Base-by-base conservation (phyloP, 2,888 invertebrate genomes). In the Carpatolechia fugitivella region DNA sequence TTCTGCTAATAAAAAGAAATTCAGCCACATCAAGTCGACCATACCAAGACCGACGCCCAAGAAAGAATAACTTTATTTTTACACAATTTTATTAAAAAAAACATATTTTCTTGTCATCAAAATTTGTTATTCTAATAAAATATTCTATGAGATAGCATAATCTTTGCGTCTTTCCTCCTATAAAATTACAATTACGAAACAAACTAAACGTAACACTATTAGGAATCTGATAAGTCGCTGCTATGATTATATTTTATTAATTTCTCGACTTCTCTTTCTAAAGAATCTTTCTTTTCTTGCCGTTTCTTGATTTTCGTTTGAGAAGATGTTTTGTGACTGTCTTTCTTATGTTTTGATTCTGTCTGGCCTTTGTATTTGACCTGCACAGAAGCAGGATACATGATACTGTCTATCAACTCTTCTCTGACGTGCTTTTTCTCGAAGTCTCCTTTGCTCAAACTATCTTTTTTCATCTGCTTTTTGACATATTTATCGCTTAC, bases 1-100 rank as follows among this genome's bases (percentile, higher is more conserved):
- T 31, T 68, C 76, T 1, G 70, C 79, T 1, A 83, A n/a, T n/a
- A n/a, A 68, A 57, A 87, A 81, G 59, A 89, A 85, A 61, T 88
- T 66, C 59, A 85, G 83, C 56, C 86, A 88, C 47, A 63, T 89
- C 8, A 89, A 89, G 60, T 89, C 90, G 2, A 88, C 90, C 16
- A 89, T 90, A 67, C 90, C 90, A 1, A 75, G 80, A 63, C 80
- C 64, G 6, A 59, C 66, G 1, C 7, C 68, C 3, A 10, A 59
- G 49, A 55, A 59, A 52, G 60, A 56, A 51, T 33, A 31, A 30
- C 16, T 5, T 36, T 20, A 46, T 36, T 35, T 56, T 38, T 10
- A 24, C 13, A 31, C 35, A 18, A 11, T 11, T 31, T 48, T 56
- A 52, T 56, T 48, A 31, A 18, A 33, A 51, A 41, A 51, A 47